A percentile compares a stretch with the other conserved stretches of the same genome.
phyloP scores from a whole-genome alignment of 2,797 vertebrate genomes.

The Crocidura indochinensis region DNA sequence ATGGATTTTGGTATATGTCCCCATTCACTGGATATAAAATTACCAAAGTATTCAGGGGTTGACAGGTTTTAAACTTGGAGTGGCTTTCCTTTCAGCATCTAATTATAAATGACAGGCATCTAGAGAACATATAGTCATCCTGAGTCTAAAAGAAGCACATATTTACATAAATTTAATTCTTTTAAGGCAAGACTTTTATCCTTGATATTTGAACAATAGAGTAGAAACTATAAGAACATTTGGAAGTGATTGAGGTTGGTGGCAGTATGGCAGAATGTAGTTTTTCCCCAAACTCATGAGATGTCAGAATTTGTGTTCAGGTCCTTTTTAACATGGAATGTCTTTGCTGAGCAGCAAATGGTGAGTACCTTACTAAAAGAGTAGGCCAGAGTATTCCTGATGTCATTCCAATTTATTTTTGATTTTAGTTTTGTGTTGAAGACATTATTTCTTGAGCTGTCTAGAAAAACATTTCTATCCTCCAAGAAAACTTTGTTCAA shows the following conservation, averaged over 20 bases:
- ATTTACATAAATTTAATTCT: conserved; percentile 55
- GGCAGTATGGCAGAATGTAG: neutral
- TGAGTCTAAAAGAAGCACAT: conserved; percentile 17
- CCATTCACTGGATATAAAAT: conserved; percentile 6
- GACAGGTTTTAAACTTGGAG: conserved; percentile 64
- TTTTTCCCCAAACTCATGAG: conserved; percentile 22
- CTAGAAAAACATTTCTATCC: conserved; percentile 45
- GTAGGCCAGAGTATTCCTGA: conserved; percentile 49
- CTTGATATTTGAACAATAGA: conserved; percentile 29
- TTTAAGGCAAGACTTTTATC: conserved; percentile 38
- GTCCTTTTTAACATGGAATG: neutral
- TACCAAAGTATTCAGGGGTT: neutral
- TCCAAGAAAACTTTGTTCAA: neutral
- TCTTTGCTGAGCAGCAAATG: neutral
- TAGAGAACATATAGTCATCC: conserved; percentile 18
- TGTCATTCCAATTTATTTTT: conserved; percentile 68
- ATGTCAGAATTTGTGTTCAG: neutral
- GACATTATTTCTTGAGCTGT: conserved; percentile 56
- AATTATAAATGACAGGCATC: conserved; percentile 32
- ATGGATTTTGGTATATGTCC: conserved; percentile 55
- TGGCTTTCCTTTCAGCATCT: conserved; percentile 27
- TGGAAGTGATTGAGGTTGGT: neutral
- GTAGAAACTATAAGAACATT: conserved; percentile 2
- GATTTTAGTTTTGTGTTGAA: conserved; percentile 56
- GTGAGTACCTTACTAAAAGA: conserved; percentile 8